Conservation (phyloP, 2,888 invertebrate genomes). For the Lordiphosa andalusiaca region DNA sequence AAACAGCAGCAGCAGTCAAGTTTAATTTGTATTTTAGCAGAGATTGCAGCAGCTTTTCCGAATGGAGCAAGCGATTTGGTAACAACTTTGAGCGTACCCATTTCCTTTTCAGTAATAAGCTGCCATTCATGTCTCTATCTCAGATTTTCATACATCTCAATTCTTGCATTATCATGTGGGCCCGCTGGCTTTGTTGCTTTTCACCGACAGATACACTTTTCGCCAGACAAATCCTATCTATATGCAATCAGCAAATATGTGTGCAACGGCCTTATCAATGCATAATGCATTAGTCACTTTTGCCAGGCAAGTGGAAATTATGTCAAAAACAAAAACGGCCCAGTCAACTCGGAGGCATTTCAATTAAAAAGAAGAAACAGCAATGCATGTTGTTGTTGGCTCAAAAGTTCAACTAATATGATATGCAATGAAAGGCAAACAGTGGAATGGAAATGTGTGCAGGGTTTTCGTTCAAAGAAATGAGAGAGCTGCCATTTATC, state of each 20-base stretch:
- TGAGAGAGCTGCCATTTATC: conserved; percentile 57
- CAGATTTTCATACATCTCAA: no score
- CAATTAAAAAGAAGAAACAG: conserved; percentile 44
- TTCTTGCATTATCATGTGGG: no score
- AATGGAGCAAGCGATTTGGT: no score
- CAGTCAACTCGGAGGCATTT: conserved; percentile 57
- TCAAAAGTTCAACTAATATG: conserved; percentile 60
- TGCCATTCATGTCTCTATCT: no score
- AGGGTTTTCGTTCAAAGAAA: conserved; percentile 29
- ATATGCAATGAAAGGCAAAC: conserved; percentile 37
- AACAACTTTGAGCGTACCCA: no score
- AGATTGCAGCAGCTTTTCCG: no score
- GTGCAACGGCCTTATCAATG: conserved; percentile 24
- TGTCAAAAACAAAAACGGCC: conserved; percentile 64
- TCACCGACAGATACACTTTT: conserved; percentile 9
- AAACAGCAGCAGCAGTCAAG: no score
- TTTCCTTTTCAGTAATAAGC: no score
- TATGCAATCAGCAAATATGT: conserved; percentile 72
- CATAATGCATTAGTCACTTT: conserved; percentile 45
- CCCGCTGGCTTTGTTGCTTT: neutral
- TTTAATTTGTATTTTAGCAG: no score
- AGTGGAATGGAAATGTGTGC: neutral
- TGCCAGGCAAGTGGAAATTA: conserved; percentile 62
- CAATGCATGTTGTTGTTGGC: conserved; percentile 22
- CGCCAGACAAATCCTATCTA: conserved; percentile 61